phyloP scores from a whole-genome alignment of 2,797 vertebrate species.

The Delichon dasypus region DNA sequence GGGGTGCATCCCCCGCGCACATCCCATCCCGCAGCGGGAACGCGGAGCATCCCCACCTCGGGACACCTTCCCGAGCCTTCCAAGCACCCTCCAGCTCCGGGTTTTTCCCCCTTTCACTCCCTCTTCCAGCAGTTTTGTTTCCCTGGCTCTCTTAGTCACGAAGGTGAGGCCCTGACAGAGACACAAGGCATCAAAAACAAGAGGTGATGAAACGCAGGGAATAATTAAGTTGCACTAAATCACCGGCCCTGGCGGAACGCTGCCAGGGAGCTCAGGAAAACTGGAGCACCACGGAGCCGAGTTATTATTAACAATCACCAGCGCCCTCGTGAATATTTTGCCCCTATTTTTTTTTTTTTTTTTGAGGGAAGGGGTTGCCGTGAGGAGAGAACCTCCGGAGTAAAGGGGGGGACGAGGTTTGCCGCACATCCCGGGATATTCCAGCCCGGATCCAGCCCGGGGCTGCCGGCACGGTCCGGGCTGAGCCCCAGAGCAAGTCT shows the following conservation, averaged over 20 bases:
- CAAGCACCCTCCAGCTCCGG: neutral
- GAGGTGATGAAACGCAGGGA: conserved; percentile 57
- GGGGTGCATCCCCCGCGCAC: accelerated
- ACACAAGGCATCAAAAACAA: conserved; percentile 69
- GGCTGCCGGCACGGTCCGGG: neutral
- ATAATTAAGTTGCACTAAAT: conserved; percentile 67
- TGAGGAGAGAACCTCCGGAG: accelerated
- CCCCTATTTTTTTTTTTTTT: neutral
- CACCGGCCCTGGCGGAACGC: conserved; percentile 4
- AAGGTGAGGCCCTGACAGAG: conserved; percentile 64
- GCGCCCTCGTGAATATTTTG: neutral
- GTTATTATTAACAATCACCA: conserved; percentile 41
- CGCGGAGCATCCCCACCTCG: accelerated
- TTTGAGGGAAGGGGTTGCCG: neutral
- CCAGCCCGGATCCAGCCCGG: accelerated
- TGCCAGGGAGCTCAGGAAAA: conserved; percentile 45
- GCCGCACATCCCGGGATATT: accelerated
- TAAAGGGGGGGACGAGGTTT: accelerated
- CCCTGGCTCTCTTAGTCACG: conserved; percentile 55
- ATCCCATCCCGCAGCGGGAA: accelerated
- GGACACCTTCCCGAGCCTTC: neutral
- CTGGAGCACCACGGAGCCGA: conserved; percentile 42
- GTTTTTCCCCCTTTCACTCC: conserved; percentile 22
- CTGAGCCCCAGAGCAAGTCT: conserved; percentile 16
- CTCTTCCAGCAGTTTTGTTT: conserved; percentile 40